A percentile compares a stretch with the other conserved stretches of the same genome.
Conservation (phyloP, 2,113 vertebrate species). For the Xiphophorus hellerii region DNA sequence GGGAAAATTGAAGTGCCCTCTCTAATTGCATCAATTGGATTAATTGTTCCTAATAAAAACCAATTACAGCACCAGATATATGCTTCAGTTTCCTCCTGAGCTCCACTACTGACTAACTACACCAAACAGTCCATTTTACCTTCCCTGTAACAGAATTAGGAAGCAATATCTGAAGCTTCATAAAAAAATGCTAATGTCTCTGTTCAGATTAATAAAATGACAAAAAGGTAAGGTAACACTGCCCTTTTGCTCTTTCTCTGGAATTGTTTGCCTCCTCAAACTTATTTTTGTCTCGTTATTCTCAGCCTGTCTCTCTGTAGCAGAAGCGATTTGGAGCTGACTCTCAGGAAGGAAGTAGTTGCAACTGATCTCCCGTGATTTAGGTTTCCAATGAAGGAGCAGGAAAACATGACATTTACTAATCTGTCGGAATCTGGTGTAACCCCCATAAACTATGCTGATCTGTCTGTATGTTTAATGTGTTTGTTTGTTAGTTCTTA, state of each 20-base stretch:
- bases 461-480: too few relatives aligned
- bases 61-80: slow-evolving; percentile 49
- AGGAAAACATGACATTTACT: slow-evolving; percentile 19
- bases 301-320: slow-evolving; percentile 6
- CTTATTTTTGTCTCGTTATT: slow-evolving; percentile 33
- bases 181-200: neutral
- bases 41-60: slow-evolving; percentile 56
- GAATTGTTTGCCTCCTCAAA: slow-evolving; percentile 35
- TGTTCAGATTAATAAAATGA: neutral
- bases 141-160: neutral
- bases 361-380: slow-evolving; percentile 23
- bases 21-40: slow-evolving; percentile 61
- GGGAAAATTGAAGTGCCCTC: slow-evolving; percentile 7
- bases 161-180: neutral
- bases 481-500: too few relatives aligned
- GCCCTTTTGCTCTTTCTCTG: slow-evolving; percentile 30
- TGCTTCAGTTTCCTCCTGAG: slow-evolving; percentile 35
- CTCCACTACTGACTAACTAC: neutral
- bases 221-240: slow-evolving; percentile 60
- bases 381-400: slow-evolving; percentile 33
- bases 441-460: too few relatives aligned
- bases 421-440: slow-evolving; percentile 46
- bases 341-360: slow-evolving; percentile 38
- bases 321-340: slow-evolving; percentile 28
- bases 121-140: slow-evolving; percentile 7